Conservation (phyloP, 2,797 vertebrate genomes). For the Catamblyrhynchus diadema region DNA sequence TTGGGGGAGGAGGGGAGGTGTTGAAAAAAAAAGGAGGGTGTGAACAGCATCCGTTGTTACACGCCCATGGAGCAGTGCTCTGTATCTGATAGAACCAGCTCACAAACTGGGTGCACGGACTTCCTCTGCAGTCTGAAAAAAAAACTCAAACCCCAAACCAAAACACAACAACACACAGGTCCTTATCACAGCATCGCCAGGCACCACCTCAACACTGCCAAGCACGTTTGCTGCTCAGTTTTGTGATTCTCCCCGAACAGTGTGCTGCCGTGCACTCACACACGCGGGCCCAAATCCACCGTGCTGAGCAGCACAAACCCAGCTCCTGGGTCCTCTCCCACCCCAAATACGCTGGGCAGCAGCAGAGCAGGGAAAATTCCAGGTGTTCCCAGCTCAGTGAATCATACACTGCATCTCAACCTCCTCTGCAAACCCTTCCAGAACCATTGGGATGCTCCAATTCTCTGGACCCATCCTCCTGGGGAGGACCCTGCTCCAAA, state of each 20-base stretch:
- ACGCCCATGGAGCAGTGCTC: conserved; percentile 39
- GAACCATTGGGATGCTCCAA: neutral
- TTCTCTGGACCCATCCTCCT: neutral
- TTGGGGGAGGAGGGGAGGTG: conserved; percentile 38
- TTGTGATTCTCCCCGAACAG: neutral
- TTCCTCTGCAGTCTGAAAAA: conserved; percentile 42
- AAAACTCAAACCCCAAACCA: conserved; percentile 8
- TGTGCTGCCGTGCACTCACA: neutral
- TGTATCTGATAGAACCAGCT: conserved; percentile 46
- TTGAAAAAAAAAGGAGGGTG: conserved; percentile 47
- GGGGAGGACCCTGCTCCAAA: neutral
- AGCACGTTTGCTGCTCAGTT: neutral
- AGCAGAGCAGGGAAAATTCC: neutral
- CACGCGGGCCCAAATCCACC: neutral
- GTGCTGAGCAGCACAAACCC: rapidly evolving
- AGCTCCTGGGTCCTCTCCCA: neutral
- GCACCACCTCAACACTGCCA: neutral
- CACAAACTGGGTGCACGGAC: conserved; percentile 2
- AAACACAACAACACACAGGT: conserved; percentile 16
- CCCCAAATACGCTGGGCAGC: rapidly evolving
- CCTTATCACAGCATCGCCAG: conserved; percentile 21
- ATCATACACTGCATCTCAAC: rapidly evolving
- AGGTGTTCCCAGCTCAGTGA: neutral
- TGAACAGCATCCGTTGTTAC: conserved; percentile 64
- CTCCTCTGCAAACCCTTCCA: neutral